Conservation (phyloP, 2,797 vertebrate genomes). For the Amphiprion clarkii region DNA sequence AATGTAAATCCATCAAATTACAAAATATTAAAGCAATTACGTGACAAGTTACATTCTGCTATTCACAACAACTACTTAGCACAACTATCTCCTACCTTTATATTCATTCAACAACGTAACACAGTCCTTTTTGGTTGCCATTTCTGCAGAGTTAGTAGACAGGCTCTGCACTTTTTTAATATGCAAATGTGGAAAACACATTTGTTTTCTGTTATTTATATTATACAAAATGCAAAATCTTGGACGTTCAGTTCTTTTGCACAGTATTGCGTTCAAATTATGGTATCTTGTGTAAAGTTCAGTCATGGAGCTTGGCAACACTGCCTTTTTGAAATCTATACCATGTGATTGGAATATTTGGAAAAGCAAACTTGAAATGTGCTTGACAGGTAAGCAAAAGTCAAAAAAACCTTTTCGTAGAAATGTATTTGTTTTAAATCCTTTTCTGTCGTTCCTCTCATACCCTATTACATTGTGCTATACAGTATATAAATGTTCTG, state of each 20-base stretch:
- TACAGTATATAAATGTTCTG: slow-evolving; percentile 1
- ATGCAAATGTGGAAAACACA: neutral
- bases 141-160: neutral
- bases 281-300: neutral
- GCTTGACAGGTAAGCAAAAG: too few relatives aligned
- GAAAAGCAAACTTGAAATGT: neutral
- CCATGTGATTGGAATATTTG: neutral
- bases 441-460: neutral
- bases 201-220: neutral
- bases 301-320: too few relatives aligned
- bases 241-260: too few relatives aligned
- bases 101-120: neutral
- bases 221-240: too few relatives aligned
- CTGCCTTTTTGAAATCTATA: too few relatives aligned
- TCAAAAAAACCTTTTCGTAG: neutral
- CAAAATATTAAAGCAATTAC: slow-evolving; percentile 10
- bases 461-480: neutral
- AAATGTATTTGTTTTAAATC: neutral
- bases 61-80: neutral
- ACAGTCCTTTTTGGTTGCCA: neutral
- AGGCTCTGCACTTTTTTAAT: neutral
- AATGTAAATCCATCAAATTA: slow-evolving; percentile 10
- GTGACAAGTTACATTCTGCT: neutral
- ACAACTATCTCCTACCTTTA: neutral
- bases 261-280: slow-evolving; percentile 1